These are phyloP conservation scores for Cotesia chilonis DNA, from an alignment of 1,140 invertebrate species.

Conservation along the genomic window DNA sequence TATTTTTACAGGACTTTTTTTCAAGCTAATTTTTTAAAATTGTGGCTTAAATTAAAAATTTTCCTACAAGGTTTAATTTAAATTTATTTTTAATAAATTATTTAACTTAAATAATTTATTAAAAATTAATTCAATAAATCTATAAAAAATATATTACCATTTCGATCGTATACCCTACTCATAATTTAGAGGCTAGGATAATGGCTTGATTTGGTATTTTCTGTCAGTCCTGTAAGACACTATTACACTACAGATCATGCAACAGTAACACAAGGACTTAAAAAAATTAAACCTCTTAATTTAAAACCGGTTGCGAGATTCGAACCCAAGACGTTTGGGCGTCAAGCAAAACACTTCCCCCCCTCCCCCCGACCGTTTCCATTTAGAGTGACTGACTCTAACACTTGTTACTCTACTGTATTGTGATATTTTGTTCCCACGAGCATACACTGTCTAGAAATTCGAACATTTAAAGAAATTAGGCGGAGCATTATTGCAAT, in stretches of 20 bases:
- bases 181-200: conserved; percentile 2
- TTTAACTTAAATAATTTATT: too few relatives aligned
- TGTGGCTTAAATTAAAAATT: too few relatives aligned
- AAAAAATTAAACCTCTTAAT: background rate
- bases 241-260: conserved; percentile 10
- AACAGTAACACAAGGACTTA: conserved; percentile 23
- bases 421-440: too few relatives aligned
- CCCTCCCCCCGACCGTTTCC: too few relatives aligned
- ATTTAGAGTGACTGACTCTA: too few relatives aligned
- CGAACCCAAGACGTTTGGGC: background rate
- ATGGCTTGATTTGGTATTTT: conserved; percentile 12
- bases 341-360: background rate
- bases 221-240: conserved; percentile 15
- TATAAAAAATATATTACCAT: background rate
- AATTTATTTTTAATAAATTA: too few relatives aligned
- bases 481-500: background rate
- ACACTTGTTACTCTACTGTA: too few relatives aligned
- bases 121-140: background rate
- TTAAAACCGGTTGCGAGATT: background rate
- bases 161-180: conserved; percentile 4
- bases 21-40: too few relatives aligned
- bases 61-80: too few relatives aligned
- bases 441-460: too few relatives aligned
- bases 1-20: too few relatives aligned
- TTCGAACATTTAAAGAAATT: too few relatives aligned